A percentile compares a stretch with the other conserved stretches of the same genome.
phyloP scores from a whole-genome alignment of 2,797 vertebrate species.

The Schizothorax lantsangensis region DNA sequence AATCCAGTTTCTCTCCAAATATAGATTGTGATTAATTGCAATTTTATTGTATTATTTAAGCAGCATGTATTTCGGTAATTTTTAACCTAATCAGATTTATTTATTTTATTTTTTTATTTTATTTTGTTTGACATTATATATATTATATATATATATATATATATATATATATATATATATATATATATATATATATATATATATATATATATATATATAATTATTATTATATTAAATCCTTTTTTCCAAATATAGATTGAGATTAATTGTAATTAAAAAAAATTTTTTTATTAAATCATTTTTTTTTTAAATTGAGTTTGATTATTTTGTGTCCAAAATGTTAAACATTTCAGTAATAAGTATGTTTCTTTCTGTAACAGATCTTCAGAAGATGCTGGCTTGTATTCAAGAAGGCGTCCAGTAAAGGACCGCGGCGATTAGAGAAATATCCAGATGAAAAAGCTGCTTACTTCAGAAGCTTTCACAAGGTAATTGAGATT shows the following conservation, averaged over 20 bases:
- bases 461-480: slow-evolving; percentile 97
- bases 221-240: too few relatives aligned
- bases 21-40: neutral
- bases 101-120: too few relatives aligned
- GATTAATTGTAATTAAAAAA: too few relatives aligned
- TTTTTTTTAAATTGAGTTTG: too few relatives aligned
- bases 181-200: too few relatives aligned
- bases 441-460: slow-evolving; percentile 99
- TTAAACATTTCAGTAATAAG: slow-evolving; percentile 11
- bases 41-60: neutral
- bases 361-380: slow-evolving; percentile 71
- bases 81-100: too few relatives aligned
- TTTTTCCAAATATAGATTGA: too few relatives aligned
- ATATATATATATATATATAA: too few relatives aligned
- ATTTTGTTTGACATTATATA: too few relatives aligned
- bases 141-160: too few relatives aligned
- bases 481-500: slow-evolving; percentile 89
- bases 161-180: too few relatives aligned
- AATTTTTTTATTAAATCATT: too few relatives aligned
- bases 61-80: neutral
- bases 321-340: neutral
- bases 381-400: slow-evolving; percentile 98
- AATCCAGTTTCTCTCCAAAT: neutral
- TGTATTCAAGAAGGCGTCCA: slow-evolving; percentile 99
- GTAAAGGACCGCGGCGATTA: slow-evolving; percentile 95